phyloP scores from a whole-genome alignment of 2,797 vertebrate species.

The Schizopygopsis malacanthus region DNA sequence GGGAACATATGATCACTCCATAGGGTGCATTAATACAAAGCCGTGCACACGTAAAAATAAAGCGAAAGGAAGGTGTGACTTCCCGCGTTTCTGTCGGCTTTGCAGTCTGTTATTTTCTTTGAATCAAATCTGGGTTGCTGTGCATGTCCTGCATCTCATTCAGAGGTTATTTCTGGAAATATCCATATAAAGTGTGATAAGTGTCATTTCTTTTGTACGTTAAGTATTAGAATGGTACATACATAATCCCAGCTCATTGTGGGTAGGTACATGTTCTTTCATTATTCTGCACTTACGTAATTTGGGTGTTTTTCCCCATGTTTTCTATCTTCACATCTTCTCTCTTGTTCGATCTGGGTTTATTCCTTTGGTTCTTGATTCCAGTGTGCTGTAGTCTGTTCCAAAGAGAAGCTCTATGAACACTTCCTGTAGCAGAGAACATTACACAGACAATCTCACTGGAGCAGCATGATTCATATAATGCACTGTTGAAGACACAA shows the following conservation, averaged over 20 bases:
- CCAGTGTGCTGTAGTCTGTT: neutral
- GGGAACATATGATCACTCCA: constrained; percentile 42
- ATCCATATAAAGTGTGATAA: neutral
- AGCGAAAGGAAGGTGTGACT: constrained; percentile 11
- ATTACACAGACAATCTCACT: neutral
- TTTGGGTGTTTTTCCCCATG: neutral
- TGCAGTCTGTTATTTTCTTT: constrained; percentile 6
- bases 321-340: constrained; percentile 16
- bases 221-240: neutral
- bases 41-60: neutral
- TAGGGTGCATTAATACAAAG: constrained; percentile 4
- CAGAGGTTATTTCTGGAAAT: neutral
- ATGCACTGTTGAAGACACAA: neutral
- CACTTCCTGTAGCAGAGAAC: neutral
- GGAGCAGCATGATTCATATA: neutral
- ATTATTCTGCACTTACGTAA: neutral
- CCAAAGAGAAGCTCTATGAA: neutral
- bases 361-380: neutral
- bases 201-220: neutral
- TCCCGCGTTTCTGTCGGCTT: neutral
- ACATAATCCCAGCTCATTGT: neutral
- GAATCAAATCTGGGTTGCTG: neutral
- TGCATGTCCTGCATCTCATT: neutral
- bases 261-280: neutral
- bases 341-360: neutral